Percentiles rank a stretch among this genome's conserved stretches.
phyloP scores from a whole-genome alignment of 2,797 vertebrate species.

The Dermochelys coriacea region DNA sequence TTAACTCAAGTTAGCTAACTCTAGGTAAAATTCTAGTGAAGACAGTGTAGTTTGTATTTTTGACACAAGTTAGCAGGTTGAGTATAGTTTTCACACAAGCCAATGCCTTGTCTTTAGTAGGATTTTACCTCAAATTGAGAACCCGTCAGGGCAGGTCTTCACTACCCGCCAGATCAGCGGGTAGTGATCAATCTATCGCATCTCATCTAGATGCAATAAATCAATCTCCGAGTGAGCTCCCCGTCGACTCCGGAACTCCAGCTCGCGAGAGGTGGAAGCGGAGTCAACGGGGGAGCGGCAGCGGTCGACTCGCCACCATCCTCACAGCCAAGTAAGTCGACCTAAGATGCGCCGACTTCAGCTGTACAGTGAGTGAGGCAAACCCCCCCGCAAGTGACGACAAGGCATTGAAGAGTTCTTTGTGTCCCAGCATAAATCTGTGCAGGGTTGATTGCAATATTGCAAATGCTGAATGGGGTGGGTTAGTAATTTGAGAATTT shows the following conservation, averaged over 20 bases:
- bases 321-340: no score
- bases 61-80: not conserved
- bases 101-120: not conserved
- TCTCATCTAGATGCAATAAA: no score
- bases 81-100: not conserved
- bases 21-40: not conserved
- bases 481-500: conserved; percentile 14
- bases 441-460: not conserved
- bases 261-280: no score
- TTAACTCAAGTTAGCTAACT: not conserved
- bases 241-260: no score
- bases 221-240: no score
- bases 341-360: no score
- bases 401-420: not conserved
- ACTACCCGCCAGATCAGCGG: no score
- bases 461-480: not conserved
- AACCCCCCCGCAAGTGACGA: no score
- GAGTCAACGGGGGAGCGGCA: no score
- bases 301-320: no score
- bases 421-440: not conserved
- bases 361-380: no score
- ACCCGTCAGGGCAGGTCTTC: not conserved
- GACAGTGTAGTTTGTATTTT: not conserved
- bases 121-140: not conserved
- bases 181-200: no score